These are phyloP conservation scores for Heteronetta atricapilla DNA, from an alignment of 2,113 vertebrate genomes.

Conservation along the genomic window DNA sequence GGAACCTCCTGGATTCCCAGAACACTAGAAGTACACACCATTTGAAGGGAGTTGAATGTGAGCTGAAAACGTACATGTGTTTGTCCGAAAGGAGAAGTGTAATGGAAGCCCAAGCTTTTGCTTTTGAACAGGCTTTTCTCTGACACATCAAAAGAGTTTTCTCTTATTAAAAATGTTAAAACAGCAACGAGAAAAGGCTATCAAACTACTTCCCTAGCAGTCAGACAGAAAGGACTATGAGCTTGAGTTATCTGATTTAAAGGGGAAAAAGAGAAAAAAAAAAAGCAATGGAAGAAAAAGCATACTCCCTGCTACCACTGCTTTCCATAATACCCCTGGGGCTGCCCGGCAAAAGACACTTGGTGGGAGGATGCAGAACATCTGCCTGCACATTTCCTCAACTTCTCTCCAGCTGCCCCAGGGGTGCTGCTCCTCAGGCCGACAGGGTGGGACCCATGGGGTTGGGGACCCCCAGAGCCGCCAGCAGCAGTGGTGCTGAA, in stretches of 20 bases:
- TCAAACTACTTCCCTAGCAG: not conserved
- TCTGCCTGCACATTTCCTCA: not conserved
- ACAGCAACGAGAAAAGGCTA: not conserved
- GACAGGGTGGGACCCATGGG: not conserved
- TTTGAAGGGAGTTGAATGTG: not conserved
- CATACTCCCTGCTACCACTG: rapidly evolving
- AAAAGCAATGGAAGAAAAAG: not conserved
- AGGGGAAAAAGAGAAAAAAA: not conserved
- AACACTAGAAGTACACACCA: not conserved
- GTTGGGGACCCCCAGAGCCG: not conserved
- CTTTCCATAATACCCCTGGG: rapidly evolving
- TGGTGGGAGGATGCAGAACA: rapidly evolving
- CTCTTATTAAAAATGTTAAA: not conserved
- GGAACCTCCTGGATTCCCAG: not conserved
- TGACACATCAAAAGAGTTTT: not conserved
- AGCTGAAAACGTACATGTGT: not conserved
- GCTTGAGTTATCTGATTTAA: no score
- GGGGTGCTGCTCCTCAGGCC: no score
- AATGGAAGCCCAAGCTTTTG: not conserved
- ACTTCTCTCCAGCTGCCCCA: not conserved
- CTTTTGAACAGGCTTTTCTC: not conserved
- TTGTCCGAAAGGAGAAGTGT: not conserved
- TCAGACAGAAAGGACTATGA: not conserved
- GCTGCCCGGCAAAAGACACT: rapidly evolving
- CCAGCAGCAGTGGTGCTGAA: not conserved